Base-by-base conservation (phyloP, 1,140 invertebrate genomes). In the Drosophila punjabiensis region DNA sequence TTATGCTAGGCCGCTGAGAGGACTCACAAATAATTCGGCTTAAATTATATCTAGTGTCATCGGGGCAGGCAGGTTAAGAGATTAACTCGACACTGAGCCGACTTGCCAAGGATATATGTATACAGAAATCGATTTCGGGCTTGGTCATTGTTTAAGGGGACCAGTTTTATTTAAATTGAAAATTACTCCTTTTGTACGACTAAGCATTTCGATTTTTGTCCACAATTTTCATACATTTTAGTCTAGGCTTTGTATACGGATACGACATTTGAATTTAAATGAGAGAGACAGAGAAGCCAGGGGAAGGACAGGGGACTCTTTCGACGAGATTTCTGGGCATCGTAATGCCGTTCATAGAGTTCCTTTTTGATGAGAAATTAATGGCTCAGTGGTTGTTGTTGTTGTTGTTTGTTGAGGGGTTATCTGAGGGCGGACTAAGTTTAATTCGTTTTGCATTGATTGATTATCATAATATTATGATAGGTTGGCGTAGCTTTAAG, bases 361-460 rank as follows among this genome's bases (percentile, higher is more conserved):
- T 85, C 82, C 78, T 86, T 85, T 85, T 78, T 75, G 74, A 82
- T 63, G 77, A 33, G 28, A 79, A 76, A 82, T 64, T 60, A 78
- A 78, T 74, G 65, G 61, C 50, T 52, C 48, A 37, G 63, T 37
- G 35, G 50, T 50, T 52, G 48, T 39, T 56, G 53, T 30, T 55
- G 33, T 48, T 70, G n/a, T n/a, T 66, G 16, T 56, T 41, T 47
- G 28, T 14, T 43, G 56, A 32, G 45, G 60, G 16, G 61, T 47
- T 59, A 24, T 48, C 47, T 30, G 35, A 13, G 41, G n/a, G 28
- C 33, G 30, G 55, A 73, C 70, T 61, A 73, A 52, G 43, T 74
- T 61, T 61, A 74, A 74, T 41, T 32, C 69, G 37, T 73, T 74
- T 74, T 74, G 53, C 55, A 61, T 32, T 74, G 70, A 55, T 61